Percentiles rank a stretch among this genome's conserved stretches.
phyloP scores from a whole-genome alignment of 2,113 vertebrate genomes.

The Hiodon alosoides region DNA sequence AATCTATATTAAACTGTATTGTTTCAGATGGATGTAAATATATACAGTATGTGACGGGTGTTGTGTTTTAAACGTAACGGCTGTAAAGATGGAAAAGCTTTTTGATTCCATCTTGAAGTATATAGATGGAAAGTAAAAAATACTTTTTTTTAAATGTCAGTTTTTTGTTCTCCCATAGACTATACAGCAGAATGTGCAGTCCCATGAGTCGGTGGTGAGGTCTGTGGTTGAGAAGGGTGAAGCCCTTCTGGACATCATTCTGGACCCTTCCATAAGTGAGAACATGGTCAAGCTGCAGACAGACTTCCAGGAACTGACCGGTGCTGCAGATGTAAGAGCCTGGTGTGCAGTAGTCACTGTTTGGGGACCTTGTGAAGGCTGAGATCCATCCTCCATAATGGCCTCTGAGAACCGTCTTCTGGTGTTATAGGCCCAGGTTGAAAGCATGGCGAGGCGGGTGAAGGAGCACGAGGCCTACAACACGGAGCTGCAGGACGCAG shows the following conservation, averaged over 20 bases:
- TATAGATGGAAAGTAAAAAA: no score
- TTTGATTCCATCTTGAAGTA: no score
- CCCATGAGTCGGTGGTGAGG: constrained; percentile 79
- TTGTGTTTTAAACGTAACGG: neutral
- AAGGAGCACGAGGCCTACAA: constrained; percentile 90
- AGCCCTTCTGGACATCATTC: constrained; percentile 71
- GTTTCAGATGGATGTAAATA: neutral
- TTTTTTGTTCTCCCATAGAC: constrained; percentile 59
- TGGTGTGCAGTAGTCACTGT: neutral
- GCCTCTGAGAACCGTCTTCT: neutral
- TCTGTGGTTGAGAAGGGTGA: constrained; percentile 84
- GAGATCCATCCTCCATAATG: neutral
- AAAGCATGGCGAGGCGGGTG: constrained; percentile 73
- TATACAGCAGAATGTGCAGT: constrained; percentile 82
- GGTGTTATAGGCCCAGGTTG: constrained; percentile 64
- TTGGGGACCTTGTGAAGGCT: neutral
- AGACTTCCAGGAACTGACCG: constrained; percentile 77
- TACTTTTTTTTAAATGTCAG: no score
- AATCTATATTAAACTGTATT: neutral
- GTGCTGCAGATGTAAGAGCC: constrained; percentile 66
- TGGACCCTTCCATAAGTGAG: constrained; percentile 65
- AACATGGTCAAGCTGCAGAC: constrained; percentile 73
- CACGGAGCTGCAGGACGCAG: constrained; percentile 83
- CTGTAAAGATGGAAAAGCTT: neutral
- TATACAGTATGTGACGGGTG: no score